Conservation (phyloP, 1,140 invertebrate genomes). For the Glossosoma conforme region DNA sequence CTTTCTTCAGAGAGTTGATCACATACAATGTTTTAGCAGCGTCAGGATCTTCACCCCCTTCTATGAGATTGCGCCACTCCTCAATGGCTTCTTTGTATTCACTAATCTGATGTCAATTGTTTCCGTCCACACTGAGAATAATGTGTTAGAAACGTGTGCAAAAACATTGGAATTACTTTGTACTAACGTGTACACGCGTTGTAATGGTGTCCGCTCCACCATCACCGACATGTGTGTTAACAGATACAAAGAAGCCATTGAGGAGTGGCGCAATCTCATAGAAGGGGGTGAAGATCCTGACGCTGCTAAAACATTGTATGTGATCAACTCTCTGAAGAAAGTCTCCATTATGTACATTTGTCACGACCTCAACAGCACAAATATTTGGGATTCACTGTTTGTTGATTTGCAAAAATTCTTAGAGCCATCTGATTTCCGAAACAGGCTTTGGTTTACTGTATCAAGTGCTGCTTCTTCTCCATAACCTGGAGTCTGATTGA, state of each 20-base stretch:
- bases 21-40: conserved; percentile 94
- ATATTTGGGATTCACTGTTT: conserved; percentile 85
- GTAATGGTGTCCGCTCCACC: conserved; percentile 83
- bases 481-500: conserved; percentile 84
- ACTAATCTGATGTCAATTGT: conserved; percentile 78
- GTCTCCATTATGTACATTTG: conserved; percentile 89
- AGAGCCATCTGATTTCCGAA: conserved; percentile 37
- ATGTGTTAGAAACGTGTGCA: conserved; percentile 89
- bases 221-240: conserved; percentile 87
- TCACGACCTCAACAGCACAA: conserved; percentile 86
- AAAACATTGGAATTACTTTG: conserved; percentile 92
- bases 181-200: conserved; percentile 81
- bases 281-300: conserved; percentile 83
- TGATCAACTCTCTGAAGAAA: conserved; percentile 87
- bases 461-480: conserved; percentile 82
- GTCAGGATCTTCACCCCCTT: conserved; percentile 81
- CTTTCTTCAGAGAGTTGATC: conserved; percentile 84
- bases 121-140: conserved; percentile 84
- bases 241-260: conserved; percentile 84
- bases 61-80: conserved; percentile 74
- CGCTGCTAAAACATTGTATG: conserved; percentile 91
- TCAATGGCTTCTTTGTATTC: conserved; percentile 86
- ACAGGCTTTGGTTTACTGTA: conserved; percentile 83
- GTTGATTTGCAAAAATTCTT: conserved; percentile 64
- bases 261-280: conserved; percentile 75